Conservation (phyloP, 2,113 vertebrate species). For the Sterrhoptilus dennistouni region DNA sequence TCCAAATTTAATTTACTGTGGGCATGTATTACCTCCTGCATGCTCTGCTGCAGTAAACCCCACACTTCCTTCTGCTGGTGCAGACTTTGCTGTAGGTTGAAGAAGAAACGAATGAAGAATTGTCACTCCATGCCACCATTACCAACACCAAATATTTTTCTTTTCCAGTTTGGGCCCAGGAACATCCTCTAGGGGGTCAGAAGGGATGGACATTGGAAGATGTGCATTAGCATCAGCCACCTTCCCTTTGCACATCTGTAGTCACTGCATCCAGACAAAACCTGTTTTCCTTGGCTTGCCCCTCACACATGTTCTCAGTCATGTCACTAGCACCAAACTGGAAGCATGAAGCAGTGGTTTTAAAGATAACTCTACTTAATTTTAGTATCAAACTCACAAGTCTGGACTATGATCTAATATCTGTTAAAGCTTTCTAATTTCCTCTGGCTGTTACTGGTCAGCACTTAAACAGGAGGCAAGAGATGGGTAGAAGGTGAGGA, state of each 20-base stretch:
- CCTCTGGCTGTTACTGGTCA: neutral
- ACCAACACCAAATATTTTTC: slow-evolving; percentile 48
- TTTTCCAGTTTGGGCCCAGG: slow-evolving; percentile 52
- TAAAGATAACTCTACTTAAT: neutral
- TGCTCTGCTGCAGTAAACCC: slow-evolving; percentile 51
- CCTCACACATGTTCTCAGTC: neutral
- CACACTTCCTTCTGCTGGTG: slow-evolving; percentile 10
- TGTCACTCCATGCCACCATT: slow-evolving; percentile 57
- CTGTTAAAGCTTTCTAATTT: neutral
- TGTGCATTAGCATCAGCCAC: neutral
- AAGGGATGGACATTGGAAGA: neutral
- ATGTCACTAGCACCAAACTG: neutral
- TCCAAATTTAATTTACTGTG: slow-evolving; percentile 60
- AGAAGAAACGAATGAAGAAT: slow-evolving; percentile 46
- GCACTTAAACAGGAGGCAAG: neutral
- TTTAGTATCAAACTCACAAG: neutral
- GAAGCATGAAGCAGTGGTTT: neutral
- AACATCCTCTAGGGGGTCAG: slow-evolving; percentile 39
- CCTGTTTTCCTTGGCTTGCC: neutral
- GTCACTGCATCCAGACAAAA: neutral
- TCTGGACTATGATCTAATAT: neutral
- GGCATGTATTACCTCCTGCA: slow-evolving; percentile 35
- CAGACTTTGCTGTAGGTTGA: slow-evolving; percentile 40
- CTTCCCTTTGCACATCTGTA: neutral
- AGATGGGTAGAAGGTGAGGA: neutral